Base-by-base conservation (phyloP, 2,113 vertebrate genomes). In the Dromiciops gliroides region DNA sequence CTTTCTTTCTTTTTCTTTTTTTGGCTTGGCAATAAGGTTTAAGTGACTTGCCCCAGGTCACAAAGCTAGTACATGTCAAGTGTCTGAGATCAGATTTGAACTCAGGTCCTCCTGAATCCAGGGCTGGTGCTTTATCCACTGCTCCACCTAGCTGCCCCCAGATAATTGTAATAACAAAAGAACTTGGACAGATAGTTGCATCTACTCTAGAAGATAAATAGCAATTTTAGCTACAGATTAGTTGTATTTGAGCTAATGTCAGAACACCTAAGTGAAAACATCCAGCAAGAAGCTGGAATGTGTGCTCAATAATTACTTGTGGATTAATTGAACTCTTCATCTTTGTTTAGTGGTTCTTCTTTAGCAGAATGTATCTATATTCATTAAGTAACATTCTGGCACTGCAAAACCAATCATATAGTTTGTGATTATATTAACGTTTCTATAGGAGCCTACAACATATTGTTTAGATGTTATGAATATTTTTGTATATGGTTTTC, bases 361-460 rank as follows among this genome's bases (percentile, higher is more conserved):
- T 89, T 93, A 91, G 49, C 6, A 56, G 49, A 25, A 0, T 93
- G 90, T 91, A 48, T 28, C n/a, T 50, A 51, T 51, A 89, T 24
- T 44, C 49, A 9, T 91, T 93, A 91, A 67, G 28, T 91, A 93
- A 89, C 50, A 0, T 12, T 89, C 12, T 94, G 0, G 14, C 19
- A 93, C 10, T 16, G 50, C 25, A 96, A 6, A 83, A 48, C 92
- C 9, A 53, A 47, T 94, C 3, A 94, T 92, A 47, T 90, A 67
- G 60, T 92, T 91, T 75, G 4, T 50, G 92, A 90, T 89, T 60
- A 51, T 50, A 75, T 92, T 88, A 90, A 93, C 90, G 8, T 75
- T 48, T 91, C n/a, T 95, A 14, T 1, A 83, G 31, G 19, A 91
- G n/a, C 67, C 23, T 83, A 3, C n/a, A 83, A 92, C 0, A 26